Base-by-base conservation (phyloP, 2,888 invertebrate species). In the Orchesellides sinensis region DNA sequence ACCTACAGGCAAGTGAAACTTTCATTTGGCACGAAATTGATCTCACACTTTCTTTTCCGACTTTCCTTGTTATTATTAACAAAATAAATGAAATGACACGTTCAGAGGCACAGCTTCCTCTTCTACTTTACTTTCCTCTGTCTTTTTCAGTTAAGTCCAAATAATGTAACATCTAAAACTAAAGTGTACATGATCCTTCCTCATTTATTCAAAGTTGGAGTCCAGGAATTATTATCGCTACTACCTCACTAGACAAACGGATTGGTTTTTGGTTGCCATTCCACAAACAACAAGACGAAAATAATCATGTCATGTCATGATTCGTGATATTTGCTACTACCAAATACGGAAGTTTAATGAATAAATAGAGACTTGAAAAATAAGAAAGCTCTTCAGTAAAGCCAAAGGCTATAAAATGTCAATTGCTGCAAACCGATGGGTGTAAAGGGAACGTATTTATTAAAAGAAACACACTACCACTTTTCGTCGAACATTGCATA, bases 41-140 rank as follows among this genome's bases (percentile, higher is more conserved):
- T 86, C 83, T 70, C 74, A 27, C 69, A 54, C 69, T 66, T 74
- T 63, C 61, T 72, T 78, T 45, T 72, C 73, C 72, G 69, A 56
- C 54, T 83, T 81, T 56, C 45, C 27, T 54, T 54, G 32, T 73
- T 63, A 69, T 84, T 86, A 87, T 87, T 87, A 86, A 87, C 87
- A 87, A 86, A 87, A 87, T 87, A 86, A 87, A 85, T 85, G 84
- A 84, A 87, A 87, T 52, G 85, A 87, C 87, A 87, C 87, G 87
- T 87, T 84, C 81, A 68, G 29, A 49, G 35, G 45, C 54, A 45
- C 32, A 19, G 40, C 21, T 19, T 35, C 21, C 23, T 66, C 59
- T 77, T 54, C 19, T 32, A 56, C 56, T 52, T 12, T 19, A 35
- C 65, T 27, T 63, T 73, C 63, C 23, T 49, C 32, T 40, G 27